Percentiles rank a stretch among this genome's conserved stretches.
Evolutionary conservation across 37 sponge, comb jelly and placozoan species (phyloP).

Genomic region (Hexactinellida sp.): DNA sequence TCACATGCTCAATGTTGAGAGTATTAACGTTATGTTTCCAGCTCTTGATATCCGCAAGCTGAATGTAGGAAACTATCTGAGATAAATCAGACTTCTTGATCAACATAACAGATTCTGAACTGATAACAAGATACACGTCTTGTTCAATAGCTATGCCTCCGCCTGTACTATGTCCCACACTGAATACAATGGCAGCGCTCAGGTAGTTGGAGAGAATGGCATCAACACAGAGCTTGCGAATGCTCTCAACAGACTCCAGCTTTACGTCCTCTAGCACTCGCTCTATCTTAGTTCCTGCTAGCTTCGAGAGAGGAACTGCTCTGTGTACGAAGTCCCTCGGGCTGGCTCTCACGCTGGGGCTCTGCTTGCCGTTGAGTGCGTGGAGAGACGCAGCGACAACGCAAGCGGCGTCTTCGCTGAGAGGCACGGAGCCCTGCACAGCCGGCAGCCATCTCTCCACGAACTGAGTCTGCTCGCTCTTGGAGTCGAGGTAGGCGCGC

Average conservation of each 20-base stretch:
- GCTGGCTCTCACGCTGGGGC: not conserved
- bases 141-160: not conserved
- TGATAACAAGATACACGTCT: not conserved
- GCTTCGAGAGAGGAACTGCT: not conserved
- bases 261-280: not conserved
- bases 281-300: not conserved
- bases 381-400: not conserved
- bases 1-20: not conserved
- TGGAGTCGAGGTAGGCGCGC: not conserved
- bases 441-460: constrained; percentile 8
- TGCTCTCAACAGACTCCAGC: not conserved
- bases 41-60: not conserved
- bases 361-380: not conserved
- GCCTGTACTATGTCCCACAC: not conserved
- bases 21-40: not conserved
- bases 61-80: not conserved
- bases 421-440: not conserved
- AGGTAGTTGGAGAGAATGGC: not conserved
- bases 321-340: not conserved
- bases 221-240: not conserved
- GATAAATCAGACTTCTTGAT: not conserved
- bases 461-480: not conserved
- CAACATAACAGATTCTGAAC: not conserved
- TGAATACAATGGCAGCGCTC: not conserved
- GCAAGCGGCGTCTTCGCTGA: not conserved